Evolutionary conservation across 2,888 invertebrate genomes (phyloP), one percentile per base, ranked within the genome.

Genomic region (Seira musarum): DNA sequence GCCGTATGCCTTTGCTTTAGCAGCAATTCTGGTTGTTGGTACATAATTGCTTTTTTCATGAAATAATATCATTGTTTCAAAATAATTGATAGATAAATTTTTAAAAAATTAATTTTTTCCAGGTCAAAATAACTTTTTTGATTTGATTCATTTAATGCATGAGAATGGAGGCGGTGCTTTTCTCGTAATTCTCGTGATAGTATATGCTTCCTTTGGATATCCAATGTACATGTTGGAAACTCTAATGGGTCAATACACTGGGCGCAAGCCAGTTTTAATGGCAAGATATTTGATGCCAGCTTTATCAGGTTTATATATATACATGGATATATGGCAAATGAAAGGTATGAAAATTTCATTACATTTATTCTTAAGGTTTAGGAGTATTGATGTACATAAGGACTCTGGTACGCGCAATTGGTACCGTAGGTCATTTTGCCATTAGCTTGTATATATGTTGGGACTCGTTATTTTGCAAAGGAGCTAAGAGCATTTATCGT

Each of bases 361-460:
- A 25, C 10, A 22, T 30, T 40, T 1, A 21, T 2, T 63, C 40
- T 63, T n/a, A 22, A 8, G 8, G n/a, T n/a, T 6, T 10, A 84
- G 83, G 85, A 80, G 83, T 5, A 66, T 83, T 5, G 83, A 79
- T 82, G 21, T 85, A 79, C 49, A n/a, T 82, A 15, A 67, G 85
- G 24, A 84, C 85, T 25, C 19, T 85, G 6, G 57, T 70, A 13
- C 68, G 76, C 8, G 85, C 80, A 13, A 8, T 83, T 6, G 67
- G 73, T 40, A 40, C 70, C 17, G 10, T 82, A 0, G 82, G 73
- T 10, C 49, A 17, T 13, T 77, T 76, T 64, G 61, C 79, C 1
- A 81, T 69, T 22, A 77, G 72, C 40, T 30, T 72, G 60, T 73
- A 75, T 60, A 79, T 82, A 15, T 70, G 65, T 2, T 76, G 80